Percentiles rank a stretch among this genome's conserved stretches.
These are phyloP conservation scores for Tinea semifulvella DNA, from an alignment of 2,888 invertebrate species.

Conservation along the genomic window DNA sequence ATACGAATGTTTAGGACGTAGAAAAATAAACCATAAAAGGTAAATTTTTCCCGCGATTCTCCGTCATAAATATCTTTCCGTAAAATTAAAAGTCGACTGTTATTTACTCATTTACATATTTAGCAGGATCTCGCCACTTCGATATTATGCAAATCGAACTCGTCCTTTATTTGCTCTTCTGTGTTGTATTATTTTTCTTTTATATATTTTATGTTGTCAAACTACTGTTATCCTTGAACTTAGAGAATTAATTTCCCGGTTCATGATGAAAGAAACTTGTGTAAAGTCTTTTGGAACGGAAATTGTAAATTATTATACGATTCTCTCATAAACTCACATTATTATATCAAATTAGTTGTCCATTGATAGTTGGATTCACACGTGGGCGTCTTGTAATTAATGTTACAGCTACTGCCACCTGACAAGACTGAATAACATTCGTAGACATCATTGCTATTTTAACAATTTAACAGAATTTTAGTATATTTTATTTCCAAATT, in stretches of 20 bases:
- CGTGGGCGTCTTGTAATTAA: not conserved
- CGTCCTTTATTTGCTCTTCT: slow-evolving; percentile 14
- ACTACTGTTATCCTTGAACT: slow-evolving; percentile 13
- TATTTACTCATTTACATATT: slow-evolving; percentile 14
- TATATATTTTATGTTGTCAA: slow-evolving; percentile 9
- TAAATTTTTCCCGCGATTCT: slow-evolving; percentile 8
- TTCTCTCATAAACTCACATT: not conserved
- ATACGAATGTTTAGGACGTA: not conserved
- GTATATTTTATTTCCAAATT: no score
- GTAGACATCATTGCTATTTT: no score
- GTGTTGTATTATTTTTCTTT: slow-evolving; percentile 8
- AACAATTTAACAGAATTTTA: no score
- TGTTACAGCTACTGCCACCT: no score
- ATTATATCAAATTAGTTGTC: slow-evolving; percentile 8
- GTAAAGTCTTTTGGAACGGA: not conserved
- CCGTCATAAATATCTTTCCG: slow-evolving; percentile 12
- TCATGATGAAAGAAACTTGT: slow-evolving; percentile 8
- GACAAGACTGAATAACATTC: no score
- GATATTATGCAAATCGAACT: slow-evolving; percentile 13
- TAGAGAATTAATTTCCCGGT: slow-evolving; percentile 13
- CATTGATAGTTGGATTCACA: not conserved
- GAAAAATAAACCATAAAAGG: slow-evolving; percentile 5
- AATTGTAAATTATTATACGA: slow-evolving; percentile 1
- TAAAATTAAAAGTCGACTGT: slow-evolving; percentile 13
- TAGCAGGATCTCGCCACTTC: slow-evolving; percentile 13